A percentile compares a stretch with the other conserved stretches of the same genome.
Evolutionary conservation across 2,113 vertebrate genomes (phyloP).

Genomic region (Gymnobelideus leadbeateri): DNA sequence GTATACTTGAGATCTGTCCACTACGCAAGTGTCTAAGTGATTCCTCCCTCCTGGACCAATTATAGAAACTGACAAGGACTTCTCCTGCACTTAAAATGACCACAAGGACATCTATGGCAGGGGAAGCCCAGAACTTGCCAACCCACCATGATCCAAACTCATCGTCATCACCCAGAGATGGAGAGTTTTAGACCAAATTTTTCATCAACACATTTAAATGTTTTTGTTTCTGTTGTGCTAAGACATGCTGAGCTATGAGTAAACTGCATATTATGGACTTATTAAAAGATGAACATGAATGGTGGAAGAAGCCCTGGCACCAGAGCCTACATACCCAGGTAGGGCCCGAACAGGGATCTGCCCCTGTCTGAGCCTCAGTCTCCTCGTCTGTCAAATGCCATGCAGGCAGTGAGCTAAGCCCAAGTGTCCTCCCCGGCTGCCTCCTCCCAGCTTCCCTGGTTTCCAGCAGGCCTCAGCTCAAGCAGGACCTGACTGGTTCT

Average conservation of each 20-base stretch:
- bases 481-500: background rate
- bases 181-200: background rate
- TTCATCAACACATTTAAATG: background rate
- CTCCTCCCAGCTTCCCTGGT: no score
- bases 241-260: no score
- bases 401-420: no score
- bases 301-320: background rate
- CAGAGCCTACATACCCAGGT: background rate
- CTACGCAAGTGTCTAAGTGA: background rate
- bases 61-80: background rate
- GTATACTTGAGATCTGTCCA: background rate
- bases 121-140: background rate
- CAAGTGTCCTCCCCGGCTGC: no score
- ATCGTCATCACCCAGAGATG: background rate
- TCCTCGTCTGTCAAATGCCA: background rate
- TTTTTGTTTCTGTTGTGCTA: no score
- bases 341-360: background rate
- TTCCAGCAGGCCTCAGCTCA: no score
- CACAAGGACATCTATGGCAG: no score
- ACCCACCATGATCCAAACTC: background rate
- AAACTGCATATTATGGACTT: background rate
- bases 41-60: background rate
- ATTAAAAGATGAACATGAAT: background rate
- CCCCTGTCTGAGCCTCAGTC: background rate
- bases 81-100: background rate